Evolutionary conservation across 2,113 vertebrate species (phyloP), one percentile per base, ranked within the genome.

Genomic region (Microtus richardsoni): DNA sequence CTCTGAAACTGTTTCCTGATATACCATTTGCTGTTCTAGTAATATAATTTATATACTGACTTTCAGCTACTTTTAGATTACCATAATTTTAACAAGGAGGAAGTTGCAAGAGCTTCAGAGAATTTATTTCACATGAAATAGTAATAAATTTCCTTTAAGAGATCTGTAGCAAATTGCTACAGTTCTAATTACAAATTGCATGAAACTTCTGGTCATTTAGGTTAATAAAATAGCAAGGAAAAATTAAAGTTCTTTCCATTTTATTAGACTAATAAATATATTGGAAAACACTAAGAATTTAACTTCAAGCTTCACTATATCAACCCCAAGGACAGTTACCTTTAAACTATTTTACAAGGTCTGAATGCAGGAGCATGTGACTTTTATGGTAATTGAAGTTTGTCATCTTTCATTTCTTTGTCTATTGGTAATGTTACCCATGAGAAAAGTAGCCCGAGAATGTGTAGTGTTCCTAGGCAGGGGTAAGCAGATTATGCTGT

Each of bases 291-390:
- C 90, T 70, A 89, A 87, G 85, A 91, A 92, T 96, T 92, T 91
- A 70, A n/a, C 62, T 97, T 88, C 86, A 91, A 92, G 47, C 6
- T 87, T 91, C 73, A 82, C 36, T 95, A 17, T 95, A 89, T 94
- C 73, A 89, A 83, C 33, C 82, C 60, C 64, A 91, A 93, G 52
- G 62, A 93, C 60, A 17, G 78, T 95, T 80, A 39, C 44, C 44
- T 95, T 93, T 94, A 86, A 79, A 89, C 68, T 94, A 44, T 96
- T 96, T 97, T 95, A 96, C 12, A 30, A 79, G n/a, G 21, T n/a
- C 71, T 73, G 49, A 74, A 95, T 95, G 54, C 28, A 58, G 24
- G 41, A 28, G 19, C 52, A 39, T n/a, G 52, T 62, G 71, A 78
- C 62, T 97, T 90, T 94, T 75, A 87, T 52, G 68, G 52, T 94